Evolutionary conservation across 2,888 invertebrate genomes (phyloP).

Genomic region (Eupeodes luniger): DNA sequence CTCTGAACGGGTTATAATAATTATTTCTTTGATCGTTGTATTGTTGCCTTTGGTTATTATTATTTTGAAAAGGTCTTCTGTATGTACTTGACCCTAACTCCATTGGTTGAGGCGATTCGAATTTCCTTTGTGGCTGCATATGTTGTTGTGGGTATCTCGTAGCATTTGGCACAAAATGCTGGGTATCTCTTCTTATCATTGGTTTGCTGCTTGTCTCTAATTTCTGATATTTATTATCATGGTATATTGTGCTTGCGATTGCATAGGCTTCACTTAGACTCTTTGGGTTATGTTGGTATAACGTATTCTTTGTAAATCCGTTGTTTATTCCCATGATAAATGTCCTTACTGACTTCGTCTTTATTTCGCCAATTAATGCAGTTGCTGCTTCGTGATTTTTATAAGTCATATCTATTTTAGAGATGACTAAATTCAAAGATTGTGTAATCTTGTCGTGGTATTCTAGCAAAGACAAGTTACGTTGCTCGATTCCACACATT

Average conservation of each 20-base stretch:
- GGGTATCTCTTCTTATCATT: too few relatives aligned
- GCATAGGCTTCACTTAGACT: constrained; percentile 18
- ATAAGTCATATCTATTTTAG: neutral
- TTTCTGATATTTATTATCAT: too few relatives aligned
- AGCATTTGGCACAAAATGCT: too few relatives aligned
- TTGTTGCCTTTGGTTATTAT: constrained; percentile 16
- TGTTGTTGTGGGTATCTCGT: too few relatives aligned
- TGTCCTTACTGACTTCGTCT: constrained; percentile 21
- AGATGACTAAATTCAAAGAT: neutral
- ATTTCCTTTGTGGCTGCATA: too few relatives aligned
- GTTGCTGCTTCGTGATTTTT: constrained; percentile 17
- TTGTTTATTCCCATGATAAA: constrained; percentile 18
- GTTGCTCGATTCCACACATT: constrained; percentile 26
- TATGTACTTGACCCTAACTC: constrained; percentile 6
- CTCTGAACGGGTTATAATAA: constrained; percentile 16
- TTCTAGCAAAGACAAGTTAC: constrained; percentile 8
- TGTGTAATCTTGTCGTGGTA: constrained; percentile 10
- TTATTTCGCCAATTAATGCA: constrained; percentile 18
- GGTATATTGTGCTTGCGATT: too few relatives aligned
- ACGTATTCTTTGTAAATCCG: constrained; percentile 15
- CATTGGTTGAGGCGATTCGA: constrained; percentile 6
- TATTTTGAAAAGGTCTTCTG: constrained; percentile 16
- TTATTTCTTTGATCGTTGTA: constrained; percentile 20
- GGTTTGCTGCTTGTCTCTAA: too few relatives aligned
- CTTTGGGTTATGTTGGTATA: constrained; percentile 15